A percentile compares a stretch with the other conserved stretches of the same genome.
phyloP scores from a whole-genome alignment of 92 coral and sea anemone genomes.

The Phenganax subtilis region DNA sequence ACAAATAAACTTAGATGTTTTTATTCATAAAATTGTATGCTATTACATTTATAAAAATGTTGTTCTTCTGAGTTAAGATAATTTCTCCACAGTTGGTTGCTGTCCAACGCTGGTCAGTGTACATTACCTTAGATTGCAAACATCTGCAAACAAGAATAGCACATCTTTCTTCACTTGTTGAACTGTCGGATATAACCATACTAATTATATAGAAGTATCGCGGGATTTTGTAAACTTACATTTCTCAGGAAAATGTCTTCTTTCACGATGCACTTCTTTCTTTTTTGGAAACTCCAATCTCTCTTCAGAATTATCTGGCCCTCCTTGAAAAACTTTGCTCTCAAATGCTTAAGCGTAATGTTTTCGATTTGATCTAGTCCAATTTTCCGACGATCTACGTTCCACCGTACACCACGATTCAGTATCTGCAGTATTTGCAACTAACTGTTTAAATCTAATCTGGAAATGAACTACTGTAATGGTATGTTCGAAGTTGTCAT shows the following conservation, averaged over 20 bases:
- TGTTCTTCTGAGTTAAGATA: too few relatives aligned
- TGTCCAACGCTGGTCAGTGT: background rate
- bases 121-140: slow-evolving; percentile 22
- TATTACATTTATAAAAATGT: too few relatives aligned
- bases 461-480: background rate
- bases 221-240: slow-evolving; percentile 46
- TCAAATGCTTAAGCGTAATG: slow-evolving; percentile 70
- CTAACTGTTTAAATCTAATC: background rate
- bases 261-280: slow-evolving; percentile 71
- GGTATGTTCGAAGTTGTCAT: background rate
- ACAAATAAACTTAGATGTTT: too few relatives aligned
- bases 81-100: background rate
- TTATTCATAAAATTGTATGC: too few relatives aligned
- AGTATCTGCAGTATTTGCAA: slow-evolving; percentile 55
- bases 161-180: background rate
- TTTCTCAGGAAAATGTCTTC: slow-evolving; percentile 89
- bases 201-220: background rate
- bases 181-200: background rate
- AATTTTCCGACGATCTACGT: slow-evolving; percentile 81
- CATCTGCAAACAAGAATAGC: background rate
- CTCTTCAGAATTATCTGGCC: slow-evolving; percentile 65
- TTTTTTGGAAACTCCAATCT: slow-evolving; percentile 68
- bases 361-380: slow-evolving; percentile 91
- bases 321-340: slow-evolving; percentile 82
- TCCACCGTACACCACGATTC: slow-evolving; percentile 99